A percentile compares a stretch with the other conserved stretches of the same genome.
These are phyloP conservation scores for Stegastes partitus DNA, from an alignment of 2,113 vertebrate species.

Conservation along the genomic window DNA sequence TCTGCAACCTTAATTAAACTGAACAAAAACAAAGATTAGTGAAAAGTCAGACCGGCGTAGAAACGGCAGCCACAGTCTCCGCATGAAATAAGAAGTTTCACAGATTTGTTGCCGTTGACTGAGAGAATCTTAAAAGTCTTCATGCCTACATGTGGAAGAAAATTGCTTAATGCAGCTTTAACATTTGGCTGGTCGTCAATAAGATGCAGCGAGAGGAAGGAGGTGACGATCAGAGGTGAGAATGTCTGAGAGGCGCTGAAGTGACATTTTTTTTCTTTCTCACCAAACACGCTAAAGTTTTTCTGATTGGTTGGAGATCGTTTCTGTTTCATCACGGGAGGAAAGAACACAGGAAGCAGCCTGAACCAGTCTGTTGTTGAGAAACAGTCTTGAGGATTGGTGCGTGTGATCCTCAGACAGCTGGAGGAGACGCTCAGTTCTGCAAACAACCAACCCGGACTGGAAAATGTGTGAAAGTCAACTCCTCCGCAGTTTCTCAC, in stretches of 20 bases:
- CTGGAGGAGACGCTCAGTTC: not conserved
- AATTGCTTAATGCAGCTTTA: slow-evolving; percentile 18
- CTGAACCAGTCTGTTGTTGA: too few relatives aligned
- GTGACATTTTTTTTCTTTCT: not conserved
- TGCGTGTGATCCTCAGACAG: too few relatives aligned
- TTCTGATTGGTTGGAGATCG: not conserved
- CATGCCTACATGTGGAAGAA: not conserved
- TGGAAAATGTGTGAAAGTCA: not conserved
- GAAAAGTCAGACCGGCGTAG: too few relatives aligned
- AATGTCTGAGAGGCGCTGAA: not conserved
- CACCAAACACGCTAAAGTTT: not conserved
- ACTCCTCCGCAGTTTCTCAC: not conserved
- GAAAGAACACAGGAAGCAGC: not conserved
- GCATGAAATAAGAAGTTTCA: not conserved
- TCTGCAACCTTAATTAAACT: too few relatives aligned
- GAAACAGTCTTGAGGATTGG: too few relatives aligned
- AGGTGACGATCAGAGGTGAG: not conserved
- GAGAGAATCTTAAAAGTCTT: not conserved
- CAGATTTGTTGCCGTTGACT: not conserved
- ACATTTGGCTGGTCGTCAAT: not conserved
- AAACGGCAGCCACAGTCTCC: too few relatives aligned
- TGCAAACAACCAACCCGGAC: too few relatives aligned
- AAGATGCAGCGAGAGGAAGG: not conserved
- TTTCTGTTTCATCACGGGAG: not conserved
- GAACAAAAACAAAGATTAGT: too few relatives aligned